Percentiles rank a stretch among this genome's conserved stretches.
These are phyloP conservation scores for Gavialis gangeticus DNA, from an alignment of 2,113 vertebrate genomes.

Conservation along the genomic window DNA sequence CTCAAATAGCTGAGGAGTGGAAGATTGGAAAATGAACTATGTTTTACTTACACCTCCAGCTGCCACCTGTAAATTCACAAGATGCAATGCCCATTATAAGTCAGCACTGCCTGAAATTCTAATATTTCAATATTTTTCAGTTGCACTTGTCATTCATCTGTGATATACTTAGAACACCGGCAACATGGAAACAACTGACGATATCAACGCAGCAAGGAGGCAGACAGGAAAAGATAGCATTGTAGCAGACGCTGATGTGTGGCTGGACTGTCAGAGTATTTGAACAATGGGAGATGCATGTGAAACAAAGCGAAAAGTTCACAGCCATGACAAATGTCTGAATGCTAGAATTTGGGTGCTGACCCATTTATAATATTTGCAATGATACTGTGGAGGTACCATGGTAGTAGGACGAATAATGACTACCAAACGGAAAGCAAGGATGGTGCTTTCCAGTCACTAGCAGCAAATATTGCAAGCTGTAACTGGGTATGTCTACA, in stretches of 20 bases:
- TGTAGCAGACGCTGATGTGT: neutral
- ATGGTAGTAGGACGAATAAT: neutral
- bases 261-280: neutral
- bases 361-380: neutral
- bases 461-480: neutral
- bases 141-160: neutral
- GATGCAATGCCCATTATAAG: neutral
- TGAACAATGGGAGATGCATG: neutral
- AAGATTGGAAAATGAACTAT: neutral
- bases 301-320: neutral
- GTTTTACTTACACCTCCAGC: neutral
- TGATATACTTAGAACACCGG: neutral
- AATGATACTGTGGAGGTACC: neutral
- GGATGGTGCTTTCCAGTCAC: neutral
- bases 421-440: neutral
- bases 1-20: neutral
- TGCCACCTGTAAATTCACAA: neutral
- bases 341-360: neutral
- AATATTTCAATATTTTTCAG: neutral
- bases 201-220: neutral
- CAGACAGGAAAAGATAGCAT: neutral
- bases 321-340: neutral
- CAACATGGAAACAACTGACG: neutral
- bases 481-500: neutral
- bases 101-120: neutral